A percentile compares a stretch with the other conserved stretches of the same genome.
phyloP scores from a whole-genome alignment of 2,113 vertebrate genomes.

The Gallinago media region DNA sequence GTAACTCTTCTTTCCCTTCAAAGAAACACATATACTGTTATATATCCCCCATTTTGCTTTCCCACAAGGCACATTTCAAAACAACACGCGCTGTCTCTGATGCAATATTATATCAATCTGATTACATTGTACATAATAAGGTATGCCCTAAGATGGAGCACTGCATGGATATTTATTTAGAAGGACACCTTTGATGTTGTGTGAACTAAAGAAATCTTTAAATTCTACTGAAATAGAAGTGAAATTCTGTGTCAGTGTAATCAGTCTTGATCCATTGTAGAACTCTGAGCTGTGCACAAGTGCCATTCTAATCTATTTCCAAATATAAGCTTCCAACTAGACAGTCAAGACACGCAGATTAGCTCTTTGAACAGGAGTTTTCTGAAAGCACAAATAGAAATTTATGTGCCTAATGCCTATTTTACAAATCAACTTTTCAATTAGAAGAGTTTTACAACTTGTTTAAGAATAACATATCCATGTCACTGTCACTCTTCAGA shows the following conservation, averaged over 20 bases:
- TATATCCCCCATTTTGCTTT: slow-evolving; percentile 17
- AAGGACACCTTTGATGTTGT: slow-evolving; percentile 66
- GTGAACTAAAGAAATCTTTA: slow-evolving; percentile 45
- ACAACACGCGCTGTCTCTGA: slow-evolving; percentile 42
- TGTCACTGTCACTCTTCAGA: not conserved
- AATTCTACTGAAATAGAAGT: slow-evolving; percentile 60
- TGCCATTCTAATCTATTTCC: not conserved
- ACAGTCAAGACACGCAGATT: not conserved
- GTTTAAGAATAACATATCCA: slow-evolving; percentile 27
- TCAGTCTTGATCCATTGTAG: slow-evolving; percentile 46
- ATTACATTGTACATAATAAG: slow-evolving; percentile 64
- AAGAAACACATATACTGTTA: slow-evolving; percentile 21
- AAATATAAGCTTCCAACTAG: not conserved
- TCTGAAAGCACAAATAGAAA: slow-evolving; percentile 37
- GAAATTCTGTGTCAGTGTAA: slow-evolving; percentile 43
- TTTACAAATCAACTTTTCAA: slow-evolving; percentile 29
- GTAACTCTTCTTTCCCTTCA: slow-evolving; percentile 27
- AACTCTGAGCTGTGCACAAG: not conserved
- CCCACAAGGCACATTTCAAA: slow-evolving; percentile 66
- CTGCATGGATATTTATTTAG: slow-evolving; percentile 63
- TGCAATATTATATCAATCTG: slow-evolving; percentile 48
- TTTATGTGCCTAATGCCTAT: not conserved
- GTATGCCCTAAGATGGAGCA: slow-evolving; percentile 33
- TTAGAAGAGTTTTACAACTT: slow-evolving; percentile 43
- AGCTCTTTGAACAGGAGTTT: slow-evolving; percentile 32